Conservation (phyloP, 2,797 vertebrate species). For the Limnodromus scolopaceus region DNA sequence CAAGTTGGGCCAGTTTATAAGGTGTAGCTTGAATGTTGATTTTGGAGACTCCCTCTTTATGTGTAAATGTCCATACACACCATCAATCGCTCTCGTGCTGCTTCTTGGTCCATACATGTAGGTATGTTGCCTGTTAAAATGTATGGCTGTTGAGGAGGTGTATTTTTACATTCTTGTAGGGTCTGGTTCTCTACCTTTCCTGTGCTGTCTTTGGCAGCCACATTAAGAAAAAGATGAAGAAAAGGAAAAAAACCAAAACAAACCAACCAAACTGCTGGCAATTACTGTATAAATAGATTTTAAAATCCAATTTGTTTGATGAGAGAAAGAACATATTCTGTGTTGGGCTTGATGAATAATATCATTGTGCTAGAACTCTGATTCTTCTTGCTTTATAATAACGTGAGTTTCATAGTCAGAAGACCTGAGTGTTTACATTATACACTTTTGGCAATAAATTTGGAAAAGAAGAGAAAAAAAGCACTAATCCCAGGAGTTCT, state of each 20-base stretch:
- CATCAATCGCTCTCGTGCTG: not conserved
- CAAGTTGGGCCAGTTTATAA: not conserved
- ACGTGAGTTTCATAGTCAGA: constrained; percentile 19
- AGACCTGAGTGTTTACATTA: constrained; percentile 45
- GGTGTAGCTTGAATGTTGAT: constrained; percentile 27
- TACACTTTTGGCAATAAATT: constrained; percentile 66
- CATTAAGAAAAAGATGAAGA: constrained; percentile 38
- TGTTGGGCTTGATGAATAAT: constrained; percentile 48
- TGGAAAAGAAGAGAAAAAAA: constrained; percentile 72
- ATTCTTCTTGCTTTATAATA: constrained; percentile 32
- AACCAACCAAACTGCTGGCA: not conserved
- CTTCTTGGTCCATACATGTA: not conserved
- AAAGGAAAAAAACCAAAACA: not conserved
- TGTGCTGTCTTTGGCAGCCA: constrained; percentile 55
- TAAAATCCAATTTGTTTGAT: constrained; percentile 3
- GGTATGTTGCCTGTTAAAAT: not conserved
- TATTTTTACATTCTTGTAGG: constrained; percentile 43
- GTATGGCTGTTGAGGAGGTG: not conserved
- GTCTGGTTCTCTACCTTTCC: constrained; percentile 37
- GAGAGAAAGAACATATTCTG: not conserved
- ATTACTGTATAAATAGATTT: constrained; percentile 3
- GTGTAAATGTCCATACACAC: not conserved
- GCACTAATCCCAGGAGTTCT: constrained; percentile 73
- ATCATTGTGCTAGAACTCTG: constrained; percentile 10
- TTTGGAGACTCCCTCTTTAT: constrained; percentile 9